Base-by-base conservation (phyloP, 53 echinoderm and acorn worm genomes). In the Zoroaster sp. region DNA sequence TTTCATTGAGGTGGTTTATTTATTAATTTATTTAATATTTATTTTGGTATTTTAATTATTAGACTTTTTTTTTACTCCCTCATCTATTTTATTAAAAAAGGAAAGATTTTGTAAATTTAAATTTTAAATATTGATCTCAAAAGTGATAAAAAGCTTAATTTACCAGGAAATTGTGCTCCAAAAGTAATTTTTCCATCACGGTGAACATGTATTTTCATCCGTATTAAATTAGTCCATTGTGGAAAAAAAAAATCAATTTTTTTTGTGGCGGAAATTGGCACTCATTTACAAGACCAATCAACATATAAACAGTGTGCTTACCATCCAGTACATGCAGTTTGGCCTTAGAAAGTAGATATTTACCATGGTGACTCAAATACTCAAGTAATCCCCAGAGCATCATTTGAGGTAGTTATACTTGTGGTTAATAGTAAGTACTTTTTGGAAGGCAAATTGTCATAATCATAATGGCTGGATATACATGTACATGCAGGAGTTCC, bases 281-380 rank as follows among this genome's bases (percentile, higher is more conserved):
- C 68, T 67, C 39, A 82, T 82, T 82, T 82, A 68, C 41, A 41
- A 40, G 31, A 40, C 82, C 66, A 82, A 41, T 43, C 82, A 82
- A 45, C 66, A 82, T 82, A 66, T 67, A 66, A 82, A 82, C 82
- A 82, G 82, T 67, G 44, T 66, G 28, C 82, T 68, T 82, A 82
- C 66, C 66, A 67, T 7, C 66, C 82, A 42, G 45, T 41, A 30
- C 42, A 42, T 43, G 82, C 82, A 82, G 33, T 82, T 82, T 66
- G 44, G 30, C 35, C 44, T 13, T 21, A 82, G 82, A 11, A 42
- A 82, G 42, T 68, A 82, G 82, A 31, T 66, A 77, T 82, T 82
- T 82, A 43, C 82, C 82, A 82, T 82, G 82, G 82, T 43, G 38
- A 82, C 82, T 14, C 66, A 66, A 82, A 82, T 82, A 43, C 67